Percentiles rank a stretch among this genome's conserved stretches.
Evolutionary conservation across 1,140 invertebrate genomes (phyloP).

Genomic region (Lepidurus couesii): DNA sequence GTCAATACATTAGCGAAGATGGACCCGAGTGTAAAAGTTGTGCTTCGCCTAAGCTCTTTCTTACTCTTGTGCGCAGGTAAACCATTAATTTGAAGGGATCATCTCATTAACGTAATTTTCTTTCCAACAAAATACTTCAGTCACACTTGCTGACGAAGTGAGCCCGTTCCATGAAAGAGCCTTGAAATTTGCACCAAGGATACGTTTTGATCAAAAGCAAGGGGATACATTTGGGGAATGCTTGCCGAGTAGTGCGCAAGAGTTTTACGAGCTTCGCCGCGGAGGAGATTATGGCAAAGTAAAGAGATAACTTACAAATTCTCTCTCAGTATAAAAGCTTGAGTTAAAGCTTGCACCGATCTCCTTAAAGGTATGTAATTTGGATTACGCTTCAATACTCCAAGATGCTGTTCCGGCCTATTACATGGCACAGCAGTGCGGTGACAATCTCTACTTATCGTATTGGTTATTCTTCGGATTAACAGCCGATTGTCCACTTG

Average conservation of each 20-base stretch:
- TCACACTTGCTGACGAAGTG: constrained; percentile 23
- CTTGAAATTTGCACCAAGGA: constrained; percentile 31
- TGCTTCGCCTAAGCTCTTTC: not conserved
- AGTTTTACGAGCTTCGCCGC: constrained; percentile 29
- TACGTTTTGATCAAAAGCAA: constrained; percentile 33
- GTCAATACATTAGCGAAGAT: no score
- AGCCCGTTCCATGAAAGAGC: constrained; percentile 29
- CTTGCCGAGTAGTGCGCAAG: constrained; percentile 33
- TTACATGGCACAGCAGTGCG: constrained; percentile 34
- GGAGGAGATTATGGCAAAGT: constrained; percentile 32
- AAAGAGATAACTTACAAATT: not conserved
- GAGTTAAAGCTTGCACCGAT: no score
- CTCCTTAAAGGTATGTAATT: constrained; percentile 31
- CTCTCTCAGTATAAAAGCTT: not conserved
- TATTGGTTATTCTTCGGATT: constrained; percentile 39
- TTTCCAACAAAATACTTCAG: not conserved
- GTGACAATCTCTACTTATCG: constrained; percentile 33
- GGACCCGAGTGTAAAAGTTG: not conserved
- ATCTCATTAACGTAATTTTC: not conserved
- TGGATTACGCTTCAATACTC: constrained; percentile 33
- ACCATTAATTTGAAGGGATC: not conserved
- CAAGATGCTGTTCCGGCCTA: constrained; percentile 31
- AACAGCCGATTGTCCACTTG: constrained; percentile 36
- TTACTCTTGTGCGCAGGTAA: not conserved
- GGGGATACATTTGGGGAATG: constrained; percentile 32